Conservation (phyloP, 2,888 invertebrate species). For the Eueremaeus valkanovi region DNA sequence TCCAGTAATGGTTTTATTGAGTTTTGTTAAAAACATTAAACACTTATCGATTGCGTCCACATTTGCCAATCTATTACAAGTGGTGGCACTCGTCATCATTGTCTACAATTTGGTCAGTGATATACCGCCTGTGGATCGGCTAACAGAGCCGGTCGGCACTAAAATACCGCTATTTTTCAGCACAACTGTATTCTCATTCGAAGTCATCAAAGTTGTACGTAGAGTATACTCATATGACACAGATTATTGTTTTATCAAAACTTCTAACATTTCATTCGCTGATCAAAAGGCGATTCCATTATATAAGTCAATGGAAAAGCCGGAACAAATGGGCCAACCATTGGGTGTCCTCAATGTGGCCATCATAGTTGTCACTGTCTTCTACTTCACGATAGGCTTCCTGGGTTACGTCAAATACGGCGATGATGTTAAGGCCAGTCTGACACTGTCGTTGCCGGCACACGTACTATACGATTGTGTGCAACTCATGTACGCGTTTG, state of each 20-base stretch:
- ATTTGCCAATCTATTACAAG: conserved; percentile 74
- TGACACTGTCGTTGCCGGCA: conserved; percentile 21
- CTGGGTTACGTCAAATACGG: conserved; percentile 40
- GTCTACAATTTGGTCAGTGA: conserved; percentile 78
- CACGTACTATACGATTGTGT: conserved; percentile 60
- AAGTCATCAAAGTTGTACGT: conserved; percentile 71
- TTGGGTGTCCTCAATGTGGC: conserved; percentile 39
- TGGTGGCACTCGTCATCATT: conserved; percentile 71
- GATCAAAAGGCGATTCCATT: conserved; percentile 41
- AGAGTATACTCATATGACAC: too few relatives aligned
- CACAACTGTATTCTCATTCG: conserved; percentile 89
- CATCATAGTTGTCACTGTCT: background rate
- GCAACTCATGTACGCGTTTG: conserved; percentile 75
- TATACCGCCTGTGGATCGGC: conserved; percentile 61
- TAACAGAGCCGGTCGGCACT: conserved; percentile 55
- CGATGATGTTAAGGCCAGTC: background rate
- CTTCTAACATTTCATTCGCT: background rate
- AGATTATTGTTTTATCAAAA: background rate
- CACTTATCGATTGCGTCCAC: conserved; percentile 80
- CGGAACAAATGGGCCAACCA: background rate
- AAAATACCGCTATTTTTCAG: conserved; percentile 84
- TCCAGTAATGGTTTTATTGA: conserved; percentile 29
- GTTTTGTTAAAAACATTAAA: conserved; percentile 60
- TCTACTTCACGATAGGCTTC: conserved; percentile 37
- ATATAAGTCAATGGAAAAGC: conserved; percentile 33